A percentile compares a stretch with the other conserved stretches of the same genome.
phyloP scores from a whole-genome alignment of 2,113 vertebrate species.

The Panthera tigris region DNA sequence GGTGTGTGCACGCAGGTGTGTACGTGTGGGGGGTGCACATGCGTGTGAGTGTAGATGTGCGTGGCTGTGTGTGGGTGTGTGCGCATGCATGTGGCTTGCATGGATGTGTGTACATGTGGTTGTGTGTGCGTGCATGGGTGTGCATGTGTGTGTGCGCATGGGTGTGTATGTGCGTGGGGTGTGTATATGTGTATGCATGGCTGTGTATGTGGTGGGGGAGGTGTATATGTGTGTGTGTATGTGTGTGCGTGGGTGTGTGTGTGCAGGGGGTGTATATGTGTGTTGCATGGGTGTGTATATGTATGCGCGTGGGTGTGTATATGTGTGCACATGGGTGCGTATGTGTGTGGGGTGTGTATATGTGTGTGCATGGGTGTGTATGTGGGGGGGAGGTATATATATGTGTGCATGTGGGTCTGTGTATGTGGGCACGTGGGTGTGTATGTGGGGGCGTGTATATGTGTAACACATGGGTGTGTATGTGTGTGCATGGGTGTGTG shows the following conservation, averaged over 20 bases:
- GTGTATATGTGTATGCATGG: fast-evolving
- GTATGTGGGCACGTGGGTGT: neutral
- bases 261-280: too few species aligned
- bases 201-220: neutral
- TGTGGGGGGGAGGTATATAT: too few species aligned
- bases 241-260: neutral
- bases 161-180: neutral
- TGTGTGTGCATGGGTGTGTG: neutral
- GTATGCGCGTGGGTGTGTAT: too few species aligned
- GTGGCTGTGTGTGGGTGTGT: too few species aligned
- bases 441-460: neutral
- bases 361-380: too few species aligned
- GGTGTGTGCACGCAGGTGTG: neutral
- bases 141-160: neutral
- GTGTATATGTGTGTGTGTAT: neutral
- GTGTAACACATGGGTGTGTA: fast-evolving
- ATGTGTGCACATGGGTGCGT: too few species aligned
- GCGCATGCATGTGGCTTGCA: too few species aligned
- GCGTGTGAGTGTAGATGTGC: neutral
- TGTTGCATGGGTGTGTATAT: too few species aligned
- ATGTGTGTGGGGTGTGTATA: neutral
- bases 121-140: neutral
- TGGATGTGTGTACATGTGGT: too few species aligned
- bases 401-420: neutral
- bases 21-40: neutral